phyloP scores from a whole-genome alignment of 1,140 invertebrate species.

The Episyrphus balteatus region DNA sequence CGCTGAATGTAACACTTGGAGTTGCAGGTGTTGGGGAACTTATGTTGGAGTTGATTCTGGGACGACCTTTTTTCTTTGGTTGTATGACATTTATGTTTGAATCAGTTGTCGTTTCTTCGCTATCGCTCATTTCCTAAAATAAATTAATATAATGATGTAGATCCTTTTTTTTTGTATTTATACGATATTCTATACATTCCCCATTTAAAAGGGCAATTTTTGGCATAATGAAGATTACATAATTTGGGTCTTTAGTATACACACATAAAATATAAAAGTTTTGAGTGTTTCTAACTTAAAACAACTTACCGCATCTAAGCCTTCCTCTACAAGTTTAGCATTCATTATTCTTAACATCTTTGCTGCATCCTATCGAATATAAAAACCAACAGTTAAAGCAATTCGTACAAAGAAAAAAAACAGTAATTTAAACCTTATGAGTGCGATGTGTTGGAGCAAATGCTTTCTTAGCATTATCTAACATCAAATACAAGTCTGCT shows the following conservation, averaged over 20 bases:
- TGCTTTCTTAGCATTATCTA: conserved; percentile 92
- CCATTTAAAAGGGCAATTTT: too few relatives aligned
- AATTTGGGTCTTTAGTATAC: too few relatives aligned
- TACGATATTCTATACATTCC: too few relatives aligned
- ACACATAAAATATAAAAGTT: too few relatives aligned
- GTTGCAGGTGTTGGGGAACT: conserved; percentile 41
- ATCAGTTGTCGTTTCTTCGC: conserved; percentile 13
- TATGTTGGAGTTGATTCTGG: conserved; percentile 40
- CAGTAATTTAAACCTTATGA: conserved; percentile 53
- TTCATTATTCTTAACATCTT: conserved; percentile 40
- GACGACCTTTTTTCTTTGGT: conserved; percentile 30
- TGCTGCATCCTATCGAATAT: conserved; percentile 40
- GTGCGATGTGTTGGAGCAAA: conserved; percentile 76
- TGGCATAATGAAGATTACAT: too few relatives aligned
- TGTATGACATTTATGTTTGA: conserved; percentile 11
- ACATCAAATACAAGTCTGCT: conserved; percentile 95
- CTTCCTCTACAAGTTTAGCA: conserved; percentile 31
- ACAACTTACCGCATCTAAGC: conserved; percentile 11
- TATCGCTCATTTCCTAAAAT: conserved; percentile 20
- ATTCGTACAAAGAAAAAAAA: background rate
- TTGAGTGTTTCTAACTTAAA: too few relatives aligned
- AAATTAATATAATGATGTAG: too few relatives aligned
- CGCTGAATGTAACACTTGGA: conserved; percentile 3
- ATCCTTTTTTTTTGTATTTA: too few relatives aligned
- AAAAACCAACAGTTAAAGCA: conserved; percentile 35